Percentiles rank a stretch among this genome's conserved stretches.
Evolutionary conservation across 2,113 vertebrate species (phyloP).

Genomic region (Strix aluco): DNA sequence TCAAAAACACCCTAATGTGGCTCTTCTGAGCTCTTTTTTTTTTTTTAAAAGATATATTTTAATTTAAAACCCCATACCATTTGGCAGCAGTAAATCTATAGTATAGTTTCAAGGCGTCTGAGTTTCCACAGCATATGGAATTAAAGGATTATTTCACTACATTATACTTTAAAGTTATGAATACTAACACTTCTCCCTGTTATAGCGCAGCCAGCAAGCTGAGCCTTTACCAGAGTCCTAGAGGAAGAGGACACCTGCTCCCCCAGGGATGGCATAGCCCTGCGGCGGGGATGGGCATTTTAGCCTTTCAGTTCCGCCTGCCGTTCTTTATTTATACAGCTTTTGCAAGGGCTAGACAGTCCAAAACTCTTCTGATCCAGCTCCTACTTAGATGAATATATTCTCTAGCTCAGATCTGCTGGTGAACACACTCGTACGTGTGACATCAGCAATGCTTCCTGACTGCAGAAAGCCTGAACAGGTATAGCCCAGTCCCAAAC

Average conservation of each 20-base stretch:
- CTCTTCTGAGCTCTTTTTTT: neutral
- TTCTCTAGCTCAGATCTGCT: neutral
- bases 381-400: neutral
- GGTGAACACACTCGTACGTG: accelerated
- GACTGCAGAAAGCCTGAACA: neutral
- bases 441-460: neutral
- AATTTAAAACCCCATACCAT: constrained; percentile 18
- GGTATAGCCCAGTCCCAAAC: neutral
- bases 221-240: neutral
- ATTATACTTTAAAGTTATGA: constrained; percentile 34
- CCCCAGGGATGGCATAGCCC: neutral
- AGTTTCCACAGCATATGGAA: constrained; percentile 44
- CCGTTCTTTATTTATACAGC: neutral
- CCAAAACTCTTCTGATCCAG: neutral
- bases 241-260: neutral
- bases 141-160: constrained; percentile 55
- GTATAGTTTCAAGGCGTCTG: neutral
- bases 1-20: neutral
- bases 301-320: neutral
- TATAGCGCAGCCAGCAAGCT: neutral
- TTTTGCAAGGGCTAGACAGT: neutral
- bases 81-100: constrained; percentile 33
- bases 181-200: neutral
- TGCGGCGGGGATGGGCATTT: neutral
- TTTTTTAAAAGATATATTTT: neutral